Percentiles rank a stretch among this genome's conserved stretches.
Conservation (phyloP, 2,888 invertebrate genomes). For the Poecilus cupreus region DNA sequence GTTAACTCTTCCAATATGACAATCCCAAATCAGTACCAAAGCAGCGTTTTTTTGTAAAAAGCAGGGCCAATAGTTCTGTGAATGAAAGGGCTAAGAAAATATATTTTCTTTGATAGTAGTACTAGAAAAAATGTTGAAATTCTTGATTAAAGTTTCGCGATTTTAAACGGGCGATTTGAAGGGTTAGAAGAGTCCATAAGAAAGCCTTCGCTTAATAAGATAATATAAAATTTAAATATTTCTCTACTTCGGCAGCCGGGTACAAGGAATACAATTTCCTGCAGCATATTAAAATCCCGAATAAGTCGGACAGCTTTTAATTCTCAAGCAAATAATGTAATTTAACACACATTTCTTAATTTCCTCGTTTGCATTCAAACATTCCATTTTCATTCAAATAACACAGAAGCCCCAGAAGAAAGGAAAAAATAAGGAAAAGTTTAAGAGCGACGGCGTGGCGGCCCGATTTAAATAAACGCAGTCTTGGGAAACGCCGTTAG, state of each 20-base stretch:
- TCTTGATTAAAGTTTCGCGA: conserved; percentile 27
- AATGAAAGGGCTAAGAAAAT: neutral
- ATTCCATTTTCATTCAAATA: conserved; percentile 59
- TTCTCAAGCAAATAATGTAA: conserved; percentile 54
- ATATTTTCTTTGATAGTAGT: neutral
- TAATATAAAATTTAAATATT: conserved; percentile 48
- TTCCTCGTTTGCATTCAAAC: conserved; percentile 59
- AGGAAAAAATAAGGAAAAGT: conserved; percentile 46
- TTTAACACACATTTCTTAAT: conserved; percentile 59
- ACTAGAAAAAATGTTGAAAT: conserved; percentile 9
- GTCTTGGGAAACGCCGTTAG: conserved; percentile 56
- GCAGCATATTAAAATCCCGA: conserved; percentile 45
- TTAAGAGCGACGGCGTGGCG: conserved; percentile 28
- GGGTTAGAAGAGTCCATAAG: conserved; percentile 32
- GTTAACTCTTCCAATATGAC: too few relatives aligned
- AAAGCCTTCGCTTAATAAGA: conserved; percentile 41
- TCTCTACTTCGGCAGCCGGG: conserved; percentile 17
- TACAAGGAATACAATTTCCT: conserved; percentile 56
- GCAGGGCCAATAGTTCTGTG: neutral
- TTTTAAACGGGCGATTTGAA: conserved; percentile 31
- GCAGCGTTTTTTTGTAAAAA: too few relatives aligned
- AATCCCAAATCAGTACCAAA: too few relatives aligned
- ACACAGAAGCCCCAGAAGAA: conserved; percentile 9
- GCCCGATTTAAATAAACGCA: conserved; percentile 57
- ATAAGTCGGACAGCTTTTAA: conserved; percentile 40